Evolutionary conservation across 2,797 vertebrate species (phyloP).

Genomic region (Sebastes steindachneri): DNA sequence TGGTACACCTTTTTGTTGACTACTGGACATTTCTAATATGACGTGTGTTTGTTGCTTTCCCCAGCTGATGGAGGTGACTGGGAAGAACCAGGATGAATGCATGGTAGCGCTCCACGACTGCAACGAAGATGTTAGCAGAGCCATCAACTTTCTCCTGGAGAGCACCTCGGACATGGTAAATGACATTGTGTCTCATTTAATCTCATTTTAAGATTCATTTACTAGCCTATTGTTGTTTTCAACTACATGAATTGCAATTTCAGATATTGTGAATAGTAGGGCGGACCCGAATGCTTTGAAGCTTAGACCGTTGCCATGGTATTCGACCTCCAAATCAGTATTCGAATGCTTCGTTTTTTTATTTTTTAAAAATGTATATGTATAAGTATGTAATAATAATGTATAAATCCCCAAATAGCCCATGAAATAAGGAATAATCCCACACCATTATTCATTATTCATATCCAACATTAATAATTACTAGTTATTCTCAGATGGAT

Average conservation of each 20-base stretch:
- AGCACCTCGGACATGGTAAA: constrained; percentile 94
- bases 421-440: no score
- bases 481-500: no score
- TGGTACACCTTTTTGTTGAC: not conserved
- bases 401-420: no score
- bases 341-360: no score
- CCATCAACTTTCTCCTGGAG: constrained; percentile 96
- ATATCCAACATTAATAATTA: no score
- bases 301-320: no score
- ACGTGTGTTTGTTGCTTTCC: not conserved
- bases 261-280: not conserved
- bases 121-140: constrained; percentile 96
- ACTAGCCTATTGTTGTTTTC: not conserved
- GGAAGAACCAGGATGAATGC: constrained; percentile 96
- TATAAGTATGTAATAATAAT: no score
- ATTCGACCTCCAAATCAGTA: no score
- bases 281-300: no score
- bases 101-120: constrained; percentile 97
- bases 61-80: constrained; percentile 97
- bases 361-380: no score
- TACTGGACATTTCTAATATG: not conserved
- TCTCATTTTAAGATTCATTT: not conserved
- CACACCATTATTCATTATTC: no score
- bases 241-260: not conserved
- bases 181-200: not conserved